Base-by-base conservation (phyloP, 2,888 invertebrate genomes). In the Synanthedon vespiformis region DNA sequence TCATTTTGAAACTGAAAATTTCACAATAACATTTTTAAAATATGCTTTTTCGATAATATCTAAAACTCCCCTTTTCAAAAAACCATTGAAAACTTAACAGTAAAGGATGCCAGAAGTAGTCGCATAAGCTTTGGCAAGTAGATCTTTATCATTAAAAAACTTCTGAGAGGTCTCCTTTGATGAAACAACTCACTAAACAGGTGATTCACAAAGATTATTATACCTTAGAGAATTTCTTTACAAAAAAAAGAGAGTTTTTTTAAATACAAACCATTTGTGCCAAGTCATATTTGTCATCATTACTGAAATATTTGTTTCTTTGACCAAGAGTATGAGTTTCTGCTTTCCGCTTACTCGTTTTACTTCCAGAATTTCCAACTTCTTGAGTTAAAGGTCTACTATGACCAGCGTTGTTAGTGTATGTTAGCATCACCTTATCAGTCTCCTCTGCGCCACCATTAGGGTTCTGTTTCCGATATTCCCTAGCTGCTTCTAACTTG, bases 201-300 rank as follows among this genome's bases (percentile, higher is more conserved):
- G 8, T 34, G 10, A 34, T 34, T 34, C 10, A 34, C 10, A 34
- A 10, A 34, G 6, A 34, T 34, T 34, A 10, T 34, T 34, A 10
- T 8, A 10, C 10, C 6, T 34, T 10, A 34, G 34, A 34, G 34
- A 34, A 10, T 34, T 8, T 34, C 34, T 6, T 27, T 34, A 5
- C 2, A 10, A 34, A 34, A 34, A n/a, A 34, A 10, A 10, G 34
- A 34, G 10, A 34, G 34, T 34, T 48, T 18, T 18, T 14, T 48
- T 48, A 44, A 53, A 54, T 50, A 68, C 74, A 78, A 77, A 92
- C 94, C 93, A 98, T 93, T 76, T 95, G 90, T 70, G 94, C 90
- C 41, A 98, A 89, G 52, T 94, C 92, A 76, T 94, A 93, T 71
- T 93, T 93, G 73, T 96, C 96, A 86, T 97, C 97, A 85, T 97